These are phyloP conservation scores for Dicyrtoma fusca DNA, from an alignment of 2,888 invertebrate genomes.

Conservation along the genomic window DNA sequence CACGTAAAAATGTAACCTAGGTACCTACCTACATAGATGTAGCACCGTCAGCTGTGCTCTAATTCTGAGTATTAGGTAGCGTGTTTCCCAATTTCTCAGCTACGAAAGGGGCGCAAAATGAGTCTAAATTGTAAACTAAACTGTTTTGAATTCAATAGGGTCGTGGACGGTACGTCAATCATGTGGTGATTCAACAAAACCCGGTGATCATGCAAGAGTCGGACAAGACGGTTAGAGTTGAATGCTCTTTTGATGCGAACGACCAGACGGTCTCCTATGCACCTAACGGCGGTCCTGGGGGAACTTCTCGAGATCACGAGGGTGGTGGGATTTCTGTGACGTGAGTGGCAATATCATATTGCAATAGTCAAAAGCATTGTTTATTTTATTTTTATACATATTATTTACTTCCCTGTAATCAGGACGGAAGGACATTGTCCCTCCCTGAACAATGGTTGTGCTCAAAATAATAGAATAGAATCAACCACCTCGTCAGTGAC, in stretches of 20 bases:
- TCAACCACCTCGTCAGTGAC: background rate
- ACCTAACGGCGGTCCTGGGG: constrained; percentile 57
- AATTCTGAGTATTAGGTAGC: too few species aligned
- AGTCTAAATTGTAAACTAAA: too few species aligned
- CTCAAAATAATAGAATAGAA: background rate
- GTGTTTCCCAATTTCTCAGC: too few species aligned
- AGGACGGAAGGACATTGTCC: constrained; percentile 45
- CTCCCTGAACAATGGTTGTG: constrained; percentile 35
- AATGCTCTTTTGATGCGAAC: constrained; percentile 61
- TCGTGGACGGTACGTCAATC: constrained; percentile 61
- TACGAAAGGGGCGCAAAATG: too few species aligned
- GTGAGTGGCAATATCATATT: constrained; percentile 57
- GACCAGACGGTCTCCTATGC: constrained; percentile 61
- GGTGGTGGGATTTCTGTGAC: constrained; percentile 60
- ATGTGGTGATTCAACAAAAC: constrained; percentile 62
- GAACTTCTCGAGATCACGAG: constrained; percentile 57
- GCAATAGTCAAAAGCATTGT: background rate
- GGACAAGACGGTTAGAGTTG: constrained; percentile 61
- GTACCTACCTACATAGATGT: too few species aligned
- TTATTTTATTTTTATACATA: background rate
- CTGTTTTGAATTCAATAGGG: constrained; percentile 54
- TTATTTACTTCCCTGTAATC: constrained; percentile 25
- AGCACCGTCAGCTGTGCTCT: too few species aligned
- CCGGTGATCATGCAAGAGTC: constrained; percentile 62
- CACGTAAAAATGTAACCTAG: too few species aligned